These are phyloP conservation scores for Chionodraco myersi DNA, from an alignment of 2,113 vertebrate genomes.

Conservation along the genomic window DNA sequence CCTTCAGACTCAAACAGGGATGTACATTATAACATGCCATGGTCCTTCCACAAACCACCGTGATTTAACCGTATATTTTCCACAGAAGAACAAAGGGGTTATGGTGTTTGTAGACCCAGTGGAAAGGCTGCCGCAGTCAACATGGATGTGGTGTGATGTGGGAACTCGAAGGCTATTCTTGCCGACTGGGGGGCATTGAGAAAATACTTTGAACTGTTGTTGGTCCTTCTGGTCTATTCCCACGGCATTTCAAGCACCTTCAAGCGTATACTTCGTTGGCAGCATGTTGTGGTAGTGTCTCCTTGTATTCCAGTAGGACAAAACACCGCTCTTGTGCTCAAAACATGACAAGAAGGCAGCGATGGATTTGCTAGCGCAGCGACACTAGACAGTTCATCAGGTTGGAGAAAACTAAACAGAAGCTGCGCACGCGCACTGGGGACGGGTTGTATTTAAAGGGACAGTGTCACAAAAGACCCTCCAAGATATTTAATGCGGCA, in stretches of 20 bases:
- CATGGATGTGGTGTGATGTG: constrained; percentile 72
- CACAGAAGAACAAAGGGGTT: constrained; percentile 47
- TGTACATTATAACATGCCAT: constrained; percentile 4
- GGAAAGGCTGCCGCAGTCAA: constrained; percentile 68
- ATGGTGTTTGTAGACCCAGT: constrained; percentile 29
- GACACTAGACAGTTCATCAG: constrained; percentile 69
- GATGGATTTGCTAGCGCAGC: constrained; percentile 54
- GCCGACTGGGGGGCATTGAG: constrained; percentile 48
- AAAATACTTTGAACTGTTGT: constrained; percentile 55
- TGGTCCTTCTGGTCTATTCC: constrained; percentile 9
- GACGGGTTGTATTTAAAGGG: constrained; percentile 73
- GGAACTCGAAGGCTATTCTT: constrained; percentile 51
- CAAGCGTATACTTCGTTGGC: background rate
- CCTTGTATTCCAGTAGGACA: constrained; percentile 2
- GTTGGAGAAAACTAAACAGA: constrained; percentile 79
- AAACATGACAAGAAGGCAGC: constrained; percentile 52
- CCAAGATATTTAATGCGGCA: constrained; percentile 31
- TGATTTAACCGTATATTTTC: constrained; percentile 1
- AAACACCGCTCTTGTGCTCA: constrained; percentile 12
- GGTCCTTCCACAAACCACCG: constrained; percentile 31
- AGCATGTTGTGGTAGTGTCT: background rate
- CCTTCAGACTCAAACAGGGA: constrained; percentile 31
- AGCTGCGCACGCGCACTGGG: constrained; percentile 70
- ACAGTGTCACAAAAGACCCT: constrained; percentile 33
- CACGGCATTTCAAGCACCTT: background rate